phyloP scores from a whole-genome alignment of 2,888 invertebrate genomes.

The Pterostichus madidus region DNA sequence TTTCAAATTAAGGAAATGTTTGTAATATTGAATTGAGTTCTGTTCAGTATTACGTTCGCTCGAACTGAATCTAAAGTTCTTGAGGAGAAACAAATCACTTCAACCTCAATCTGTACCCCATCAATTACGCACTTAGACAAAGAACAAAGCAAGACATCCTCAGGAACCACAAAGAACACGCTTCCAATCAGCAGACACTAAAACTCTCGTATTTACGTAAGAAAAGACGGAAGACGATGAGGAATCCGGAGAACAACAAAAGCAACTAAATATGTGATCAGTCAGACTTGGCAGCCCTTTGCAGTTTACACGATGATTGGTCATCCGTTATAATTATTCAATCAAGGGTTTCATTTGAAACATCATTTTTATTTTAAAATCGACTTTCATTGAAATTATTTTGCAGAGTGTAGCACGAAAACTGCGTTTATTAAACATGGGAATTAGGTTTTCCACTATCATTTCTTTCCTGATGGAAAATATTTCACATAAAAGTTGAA shows the following conservation, averaged over 20 bases:
- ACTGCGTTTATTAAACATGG: too few species aligned
- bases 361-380: too few species aligned
- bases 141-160: constrained; percentile 20
- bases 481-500: too few species aligned
- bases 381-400: too few species aligned
- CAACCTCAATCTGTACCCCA: constrained; percentile 9
- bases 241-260: not conserved
- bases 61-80: not conserved
- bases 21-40: too few species aligned
- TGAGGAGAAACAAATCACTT: constrained; percentile 1
- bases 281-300: constrained; percentile 6
- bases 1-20: too few species aligned
- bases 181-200: not conserved
- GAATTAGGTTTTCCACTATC: too few species aligned
- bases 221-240: not conserved
- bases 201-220: constrained; percentile 1
- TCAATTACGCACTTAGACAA: not conserved
- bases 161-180: constrained; percentile 15
- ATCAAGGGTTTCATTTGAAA: not conserved
- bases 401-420: too few species aligned
- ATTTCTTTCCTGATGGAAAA: too few species aligned
- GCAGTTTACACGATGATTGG: not conserved
- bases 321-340: not conserved
- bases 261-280: not conserved
- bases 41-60: too few species aligned